Base-by-base conservation (phyloP, 2,888 invertebrate genomes). In the Drosophila merina region DNA sequence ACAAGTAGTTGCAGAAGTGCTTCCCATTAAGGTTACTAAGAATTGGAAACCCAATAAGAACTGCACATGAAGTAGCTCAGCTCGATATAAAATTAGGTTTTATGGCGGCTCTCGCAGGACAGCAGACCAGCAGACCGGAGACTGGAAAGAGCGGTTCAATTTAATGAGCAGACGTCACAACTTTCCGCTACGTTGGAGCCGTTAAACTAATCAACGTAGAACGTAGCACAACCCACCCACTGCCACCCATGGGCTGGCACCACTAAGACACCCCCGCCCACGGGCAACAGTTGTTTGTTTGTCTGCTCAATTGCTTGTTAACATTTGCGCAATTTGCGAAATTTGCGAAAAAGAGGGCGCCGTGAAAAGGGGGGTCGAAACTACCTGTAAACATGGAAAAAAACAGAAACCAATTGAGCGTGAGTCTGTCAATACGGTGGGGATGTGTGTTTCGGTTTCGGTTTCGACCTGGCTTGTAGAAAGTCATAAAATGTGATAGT, bases 301-400 rank as follows among this genome's bases (percentile, higher is more conserved):
- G 84, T 86, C 80, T 84, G 84, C 86, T 84, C 84, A 84, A 84
- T 84, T 84, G 86, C 84, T 86, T 84, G 84, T 84, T 86, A 84
- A 84, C 84, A 86, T 86, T 84, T 84, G 82, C 75, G 82, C 85
- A 86, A 86, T 84, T 86, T 86, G 79, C 77, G 63, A 79, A 72
- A 28, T 28, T 20, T 20, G 20, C 20, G 20, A 20, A 20, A 20
- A 20, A 20, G 20, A 20, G 20, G 20, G 20, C 20, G 20, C 20
- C 20, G 20, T 20, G 20, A 70, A 69, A 67, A 47, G 58, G 45
- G 51, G 38, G 45, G 69, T 72, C 67, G 68, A 82, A 82, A 83
- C 83, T 84, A 84, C 83, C 83, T 86, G 83, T 74, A 75, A 86
- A 81, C 83, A 84, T 75, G 81, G 72, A 81, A 86, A 83, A 86